Evolutionary conservation across 2,113 vertebrate species (phyloP).

Genomic region (Pipa parva): DNA sequence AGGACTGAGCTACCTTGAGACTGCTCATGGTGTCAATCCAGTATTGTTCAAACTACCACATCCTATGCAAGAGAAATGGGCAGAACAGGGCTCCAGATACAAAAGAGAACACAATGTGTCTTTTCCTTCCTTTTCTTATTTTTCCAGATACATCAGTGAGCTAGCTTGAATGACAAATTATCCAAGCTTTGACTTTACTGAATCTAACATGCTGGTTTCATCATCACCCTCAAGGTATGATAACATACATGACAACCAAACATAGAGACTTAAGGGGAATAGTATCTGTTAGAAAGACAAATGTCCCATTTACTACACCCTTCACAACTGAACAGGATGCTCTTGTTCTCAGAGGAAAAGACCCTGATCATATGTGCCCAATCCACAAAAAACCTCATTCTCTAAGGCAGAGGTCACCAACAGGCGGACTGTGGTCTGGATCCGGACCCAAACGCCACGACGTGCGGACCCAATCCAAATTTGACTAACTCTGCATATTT

Average conservation of each 20-base stretch:
- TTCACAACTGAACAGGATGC: not conserved
- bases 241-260: not conserved
- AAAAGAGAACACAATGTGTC: not conserved
- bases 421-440: too few relatives aligned
- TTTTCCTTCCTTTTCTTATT: not conserved
- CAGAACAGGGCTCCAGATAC: not conserved
- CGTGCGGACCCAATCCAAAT: too few relatives aligned
- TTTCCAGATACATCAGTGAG: slow-evolving; percentile 1
- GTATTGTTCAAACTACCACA: not conserved
- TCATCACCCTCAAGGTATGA: not conserved
- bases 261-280: not conserved
- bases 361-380: not conserved
- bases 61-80: not conserved
- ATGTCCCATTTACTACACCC: not conserved
- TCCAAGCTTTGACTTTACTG: not conserved
- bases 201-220: not conserved
- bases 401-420: too few relatives aligned
- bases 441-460: too few relatives aligned
- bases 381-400: not conserved
- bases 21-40: slow-evolving; percentile 1
- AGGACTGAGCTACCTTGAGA: not conserved
- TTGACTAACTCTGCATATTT: too few relatives aligned
- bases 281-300: not conserved
- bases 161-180: not conserved
- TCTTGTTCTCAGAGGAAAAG: not conserved